Evolutionary conservation across 2,113 vertebrate species (phyloP), one percentile per base, ranked within the genome.

Genomic region (Corydoras sp.): DNA sequence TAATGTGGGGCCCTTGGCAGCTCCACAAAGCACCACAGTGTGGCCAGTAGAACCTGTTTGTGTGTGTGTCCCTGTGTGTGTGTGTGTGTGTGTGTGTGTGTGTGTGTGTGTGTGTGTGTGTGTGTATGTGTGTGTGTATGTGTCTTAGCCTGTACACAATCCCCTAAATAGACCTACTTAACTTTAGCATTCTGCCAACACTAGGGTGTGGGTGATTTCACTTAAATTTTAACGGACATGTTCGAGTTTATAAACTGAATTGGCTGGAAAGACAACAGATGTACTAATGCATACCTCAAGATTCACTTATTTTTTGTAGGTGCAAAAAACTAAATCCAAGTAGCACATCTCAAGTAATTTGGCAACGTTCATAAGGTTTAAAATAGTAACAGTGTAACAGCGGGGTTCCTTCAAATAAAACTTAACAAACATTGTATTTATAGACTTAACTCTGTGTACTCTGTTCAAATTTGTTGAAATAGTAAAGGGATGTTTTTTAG

Each of bases 191-290:
- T 72, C 74, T 83, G 69, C 73, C 70, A 80, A 80, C 74, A 79
- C 79, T 74, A 79, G 83, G 79, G 84, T 80, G 81, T 85, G 81
- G 71, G 81, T 83, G 81, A 85, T 86, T 87, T 86, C 67, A 87
- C 84, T 82, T 84, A 84, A 86, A 43, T 2, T 4, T 43, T 8
- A 43, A 43, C 35, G 35, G 35, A 43, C 35, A 43, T 43, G 35
- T 43, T 5, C 35, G 7, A 8, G 35, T 43, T 43, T 43, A 43
- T 43, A 43, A 43, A 43, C 35, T 43, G 35, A 43, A 43, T 43
- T 43, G 35, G 2, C 7, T 5, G 35, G 35, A 43, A 43, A 2
- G 35, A 43, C 4, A 43, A 43, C 35, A 43, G 35, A 43, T 8
- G 7, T 43, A 43, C 15, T 76, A 75, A 81, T 77, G 83, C 65